Base-by-base conservation (phyloP, 2,113 vertebrate genomes). In the Caranx ignobilis region DNA sequence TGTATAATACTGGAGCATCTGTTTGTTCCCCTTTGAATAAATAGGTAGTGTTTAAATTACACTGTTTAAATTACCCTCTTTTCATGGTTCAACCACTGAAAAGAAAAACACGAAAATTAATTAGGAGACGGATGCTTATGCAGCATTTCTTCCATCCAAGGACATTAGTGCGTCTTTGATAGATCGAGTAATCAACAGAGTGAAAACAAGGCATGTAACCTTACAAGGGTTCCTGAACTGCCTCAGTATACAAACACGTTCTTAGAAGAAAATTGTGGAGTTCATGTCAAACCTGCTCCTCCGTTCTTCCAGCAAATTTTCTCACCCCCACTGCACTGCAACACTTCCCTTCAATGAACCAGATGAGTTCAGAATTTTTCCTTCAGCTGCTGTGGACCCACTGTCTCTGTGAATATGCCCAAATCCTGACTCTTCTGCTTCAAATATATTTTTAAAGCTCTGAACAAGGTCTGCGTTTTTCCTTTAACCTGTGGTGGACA, bases 11-110 rank as follows among this genome's bases (percentile, higher is more conserved):
- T 71, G 34, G 77, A 94, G 88, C 94, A 91, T 95, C 92, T 96
- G 95, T 96, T 97, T 96, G 94, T 96, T 95, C 95, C 90, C 84
- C 94, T 61, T 66, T 85, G 80, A 41, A 84, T 96, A 96, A 97
- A 97, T 95, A 96, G 91, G 91, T 93, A 91, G 92, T 93, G 88
- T 84, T 90, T 88, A 85, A 89, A 81, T 80, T 47, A 94, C 90
- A 12, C 70, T 94, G 94, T 96, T 96, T 96, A 94, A 96, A 92
- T 94, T 91, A 95, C 80, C 90, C 88, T 87, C 93, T 92, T 89
- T 89, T 91, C 85, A 87, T 68, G 64, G 75, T 69, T 79, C 18
- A 43, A 56, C 47, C 19, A 35, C 75, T 79, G 50, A 71, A 90
- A 83, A 87, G 77, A 77, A 85, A 85, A 80, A 86, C 84, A 56